Evolutionary conservation across 2,888 invertebrate species (phyloP).

Genomic region (Leucania comma): DNA sequence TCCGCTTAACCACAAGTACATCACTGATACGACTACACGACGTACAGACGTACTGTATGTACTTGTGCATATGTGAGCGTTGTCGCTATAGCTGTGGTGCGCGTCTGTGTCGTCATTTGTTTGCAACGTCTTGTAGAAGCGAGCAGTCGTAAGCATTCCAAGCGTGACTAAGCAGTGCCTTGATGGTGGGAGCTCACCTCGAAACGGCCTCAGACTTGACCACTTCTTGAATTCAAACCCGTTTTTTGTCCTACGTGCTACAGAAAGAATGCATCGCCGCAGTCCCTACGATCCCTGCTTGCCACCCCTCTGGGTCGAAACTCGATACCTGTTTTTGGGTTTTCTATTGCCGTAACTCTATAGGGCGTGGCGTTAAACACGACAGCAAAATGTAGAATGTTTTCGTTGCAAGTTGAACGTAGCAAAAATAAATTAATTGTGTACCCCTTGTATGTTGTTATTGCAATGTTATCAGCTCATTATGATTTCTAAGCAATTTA

Average conservation of each 20-base stretch:
- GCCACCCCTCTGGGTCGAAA: constrained; percentile 54
- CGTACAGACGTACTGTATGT: constrained; percentile 25
- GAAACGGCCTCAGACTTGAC: constrained; percentile 83
- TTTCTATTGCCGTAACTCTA: constrained; percentile 27
- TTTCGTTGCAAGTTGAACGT: constrained; percentile 13
- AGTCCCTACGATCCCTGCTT: constrained; percentile 41
- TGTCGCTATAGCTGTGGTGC: constrained; percentile 56
- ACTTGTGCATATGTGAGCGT: constrained; percentile 38
- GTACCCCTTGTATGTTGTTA: constrained; percentile 2
- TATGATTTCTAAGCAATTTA: constrained; percentile 18
- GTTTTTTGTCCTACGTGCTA: constrained; percentile 76
- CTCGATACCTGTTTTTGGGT: constrained; percentile 49
- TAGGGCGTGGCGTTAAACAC: constrained; percentile 19
- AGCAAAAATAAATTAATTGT: constrained; percentile 11
- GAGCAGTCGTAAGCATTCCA: constrained; percentile 82
- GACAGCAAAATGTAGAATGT: not conserved
- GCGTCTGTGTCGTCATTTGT: constrained; percentile 74
- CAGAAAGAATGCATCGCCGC: constrained; percentile 70
- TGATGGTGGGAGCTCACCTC: constrained; percentile 83
- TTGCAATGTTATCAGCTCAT: constrained; percentile 24
- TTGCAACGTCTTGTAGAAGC: constrained; percentile 76
- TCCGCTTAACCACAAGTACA: constrained; percentile 57
- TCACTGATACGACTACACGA: constrained; percentile 39
- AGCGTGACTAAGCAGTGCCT: constrained; percentile 85
- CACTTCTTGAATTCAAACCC: constrained; percentile 86